Percentiles rank a stretch among this genome's conserved stretches.
phyloP scores from a whole-genome alignment of 2,797 vertebrate species.

The Spheniscus humboldti region DNA sequence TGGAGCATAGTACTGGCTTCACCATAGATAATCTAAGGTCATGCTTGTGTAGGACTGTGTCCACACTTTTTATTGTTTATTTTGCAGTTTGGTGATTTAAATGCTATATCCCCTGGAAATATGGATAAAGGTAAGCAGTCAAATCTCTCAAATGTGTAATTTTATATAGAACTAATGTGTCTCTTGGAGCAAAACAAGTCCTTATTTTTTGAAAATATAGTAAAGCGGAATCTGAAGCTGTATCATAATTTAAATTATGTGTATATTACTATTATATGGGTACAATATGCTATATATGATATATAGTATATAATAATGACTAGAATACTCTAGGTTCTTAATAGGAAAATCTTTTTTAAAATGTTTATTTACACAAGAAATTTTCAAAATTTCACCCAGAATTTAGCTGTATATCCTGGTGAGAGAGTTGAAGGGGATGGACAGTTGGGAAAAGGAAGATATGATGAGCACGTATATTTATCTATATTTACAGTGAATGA shows the following conservation, averaged over 20 bases:
- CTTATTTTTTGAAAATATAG: not conserved
- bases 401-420: not conserved
- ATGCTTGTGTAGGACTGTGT: not conserved
- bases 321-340: not conserved
- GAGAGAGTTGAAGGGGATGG: not conserved
- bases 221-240: not conserved
- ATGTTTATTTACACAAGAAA: not conserved
- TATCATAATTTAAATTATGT: not conserved
- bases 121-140: constrained; percentile 78
- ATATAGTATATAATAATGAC: not conserved
- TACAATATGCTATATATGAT: not conserved
- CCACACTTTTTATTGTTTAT: constrained; percentile 41
- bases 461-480: not conserved
- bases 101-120: constrained; percentile 76
- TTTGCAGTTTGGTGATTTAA: constrained; percentile 80
- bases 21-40: not conserved
- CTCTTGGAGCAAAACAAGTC: not conserved
- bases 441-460: not conserved
- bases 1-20: not conserved
- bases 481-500: not conserved
- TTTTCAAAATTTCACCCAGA: not conserved
- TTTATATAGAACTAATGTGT: not conserved
- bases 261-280: not conserved
- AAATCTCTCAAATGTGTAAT: not conserved
- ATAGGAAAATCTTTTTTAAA: not conserved